phyloP scores from a whole-genome alignment of 2,113 vertebrate species.

The Callocephalon fimbriatum region DNA sequence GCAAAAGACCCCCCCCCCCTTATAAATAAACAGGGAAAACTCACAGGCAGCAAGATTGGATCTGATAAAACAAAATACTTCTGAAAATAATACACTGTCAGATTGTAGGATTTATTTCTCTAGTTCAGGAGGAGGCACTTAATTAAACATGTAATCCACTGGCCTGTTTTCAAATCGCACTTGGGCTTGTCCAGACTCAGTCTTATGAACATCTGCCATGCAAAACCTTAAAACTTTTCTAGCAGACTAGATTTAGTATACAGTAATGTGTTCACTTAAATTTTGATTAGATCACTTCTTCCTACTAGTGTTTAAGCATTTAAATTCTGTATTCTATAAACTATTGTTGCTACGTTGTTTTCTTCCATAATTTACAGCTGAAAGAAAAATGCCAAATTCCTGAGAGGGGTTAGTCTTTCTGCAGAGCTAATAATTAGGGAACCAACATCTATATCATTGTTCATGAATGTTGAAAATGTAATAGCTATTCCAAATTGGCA shows the following conservation, averaged over 20 bases:
- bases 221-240: background rate
- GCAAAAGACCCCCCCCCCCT: fast-evolving
- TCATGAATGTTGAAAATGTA: slow-evolving; percentile 17
- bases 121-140: background rate
- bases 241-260: background rate
- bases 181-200: background rate
- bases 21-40: background rate
- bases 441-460: background rate
- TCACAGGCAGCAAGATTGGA: background rate
- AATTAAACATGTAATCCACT: background rate
- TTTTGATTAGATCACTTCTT: background rate
- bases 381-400: background rate
- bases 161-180: background rate
- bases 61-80: background rate
- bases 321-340: background rate
- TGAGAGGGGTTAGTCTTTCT: background rate
- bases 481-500: slow-evolving; percentile 12
- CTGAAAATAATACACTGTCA: background rate
- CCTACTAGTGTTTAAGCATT: background rate
- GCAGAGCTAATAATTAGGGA: background rate
- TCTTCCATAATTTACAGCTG: background rate
- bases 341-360: background rate
- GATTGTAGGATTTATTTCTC: background rate
- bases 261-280: background rate
- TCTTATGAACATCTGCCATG: background rate